Base-by-base conservation (phyloP, 2,113 vertebrate species). In the Crypturellus undulatus region DNA sequence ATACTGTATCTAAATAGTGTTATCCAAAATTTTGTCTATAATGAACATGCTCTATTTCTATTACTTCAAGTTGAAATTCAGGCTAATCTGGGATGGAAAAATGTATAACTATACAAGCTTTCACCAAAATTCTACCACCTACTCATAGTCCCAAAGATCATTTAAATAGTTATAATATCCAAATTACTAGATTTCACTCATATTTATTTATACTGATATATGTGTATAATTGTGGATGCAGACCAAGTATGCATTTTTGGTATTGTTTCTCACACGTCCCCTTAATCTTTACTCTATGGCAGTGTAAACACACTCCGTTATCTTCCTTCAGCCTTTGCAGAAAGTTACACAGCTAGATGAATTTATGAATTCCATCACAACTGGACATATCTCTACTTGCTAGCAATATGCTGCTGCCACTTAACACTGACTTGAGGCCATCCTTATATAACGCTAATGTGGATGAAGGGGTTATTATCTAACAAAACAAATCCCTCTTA, bases 241-340 rank as follows among this genome's bases (percentile, higher is more conserved):
- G 51, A 68, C 3, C 2, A 54, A 89, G 9, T 15, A 60, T 2
- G 3, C 2, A 1, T 56, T 34, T 71, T 65, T 54, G 0, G 14
- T 2, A 0, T 40, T 8, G 5, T 6, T 73, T 78, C 63, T 49
- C 45, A 7, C 7, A 45, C 0, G 1, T n/a, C 2, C 12, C 5
- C 2, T 51, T 79, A 25, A 3, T 68, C 13, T 68, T 32, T 47
- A 62, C 38, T 38, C 38, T 38, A 42, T 12, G 8, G 11, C 32
- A 90, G 22, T 36, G 62, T 21, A 60, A 15, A 8, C 25, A 43
- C 15, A 81, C 22, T 71, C n/a, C 32, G 49, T 25, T 51, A 64
- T 64, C 60, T 64, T 79, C 45, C 22, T 24, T 42, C 30, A 40
- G 34, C 60, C 28, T 24, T 10, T 25, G 15, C 26, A 38, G 45